Conservation (phyloP, 2,888 invertebrate species). For the Sinelater perroti region DNA sequence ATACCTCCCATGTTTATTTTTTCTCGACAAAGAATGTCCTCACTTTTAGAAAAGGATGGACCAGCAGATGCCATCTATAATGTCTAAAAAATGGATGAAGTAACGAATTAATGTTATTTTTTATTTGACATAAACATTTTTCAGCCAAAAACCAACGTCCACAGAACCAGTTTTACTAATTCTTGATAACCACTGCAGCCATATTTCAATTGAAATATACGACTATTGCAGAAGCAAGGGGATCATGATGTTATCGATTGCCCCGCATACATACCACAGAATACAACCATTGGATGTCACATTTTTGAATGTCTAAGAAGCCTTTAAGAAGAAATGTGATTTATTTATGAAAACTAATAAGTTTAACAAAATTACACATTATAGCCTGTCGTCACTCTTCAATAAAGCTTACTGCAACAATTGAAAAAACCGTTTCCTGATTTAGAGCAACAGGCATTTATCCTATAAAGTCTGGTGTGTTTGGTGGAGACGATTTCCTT, state of each 20-base stretch:
- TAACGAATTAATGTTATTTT: constrained; percentile 17
- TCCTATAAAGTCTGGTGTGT: no score
- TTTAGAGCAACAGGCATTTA: no score
- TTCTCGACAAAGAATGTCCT: constrained; percentile 1
- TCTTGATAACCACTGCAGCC: constrained; percentile 18
- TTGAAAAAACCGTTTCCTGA: no score
- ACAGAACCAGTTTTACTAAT: constrained; percentile 7
- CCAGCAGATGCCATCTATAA: constrained; percentile 13
- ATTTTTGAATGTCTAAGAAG: constrained; percentile 5
- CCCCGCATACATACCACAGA: constrained; percentile 37
- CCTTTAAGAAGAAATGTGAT: constrained; percentile 4
- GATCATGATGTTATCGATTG: constrained; percentile 40
- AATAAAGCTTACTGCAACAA: no score
- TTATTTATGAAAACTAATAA: constrained; percentile 9
- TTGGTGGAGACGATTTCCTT: no score
- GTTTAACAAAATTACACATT: no score
- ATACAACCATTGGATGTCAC: constrained; percentile 11
- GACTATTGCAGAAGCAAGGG: constrained; percentile 28
- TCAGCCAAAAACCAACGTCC: neutral
- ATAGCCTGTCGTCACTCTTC: no score
- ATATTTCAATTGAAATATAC: constrained; percentile 16
- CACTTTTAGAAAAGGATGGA: constrained; percentile 8
- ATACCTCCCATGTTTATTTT: constrained; percentile 14
- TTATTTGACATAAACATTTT: constrained; percentile 19
- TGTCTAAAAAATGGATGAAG: constrained; percentile 16